These are phyloP conservation scores for Eptesicus fuscus DNA, from an alignment of 2,113 vertebrate genomes.

Conservation along the genomic window DNA sequence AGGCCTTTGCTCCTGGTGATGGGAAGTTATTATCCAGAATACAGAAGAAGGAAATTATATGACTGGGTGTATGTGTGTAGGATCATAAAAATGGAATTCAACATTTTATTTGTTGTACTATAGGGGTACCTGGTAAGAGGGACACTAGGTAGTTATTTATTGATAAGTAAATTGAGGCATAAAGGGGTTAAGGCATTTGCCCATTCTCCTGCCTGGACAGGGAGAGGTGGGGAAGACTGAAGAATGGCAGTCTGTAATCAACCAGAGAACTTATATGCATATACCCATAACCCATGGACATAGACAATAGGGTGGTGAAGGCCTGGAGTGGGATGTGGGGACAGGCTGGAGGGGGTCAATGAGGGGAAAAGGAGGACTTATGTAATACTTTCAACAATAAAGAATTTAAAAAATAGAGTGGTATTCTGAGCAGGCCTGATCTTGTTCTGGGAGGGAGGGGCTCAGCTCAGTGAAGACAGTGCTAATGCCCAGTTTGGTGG, in stretches of 20 bases:
- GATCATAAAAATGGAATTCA: neutral
- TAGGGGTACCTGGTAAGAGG: neutral
- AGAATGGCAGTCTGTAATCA: neutral
- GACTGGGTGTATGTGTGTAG: neutral
- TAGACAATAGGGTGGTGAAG: too few species aligned
- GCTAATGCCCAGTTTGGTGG: neutral
- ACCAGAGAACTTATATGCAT: too few species aligned
- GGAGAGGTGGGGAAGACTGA: neutral
- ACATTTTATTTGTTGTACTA: neutral
- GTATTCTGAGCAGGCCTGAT: accelerated
- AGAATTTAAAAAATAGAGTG: too few species aligned
- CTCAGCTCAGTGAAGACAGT: neutral
- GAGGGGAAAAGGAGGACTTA: too few species aligned
- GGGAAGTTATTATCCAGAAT: neutral
- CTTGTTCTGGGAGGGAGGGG: neutral
- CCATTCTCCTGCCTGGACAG: neutral
- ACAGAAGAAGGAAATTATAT: neutral
- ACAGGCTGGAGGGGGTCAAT: too few species aligned
- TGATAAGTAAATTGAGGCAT: neutral
- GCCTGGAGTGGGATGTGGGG: too few species aligned
- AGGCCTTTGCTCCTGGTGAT: neutral
- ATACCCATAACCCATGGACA: too few species aligned
- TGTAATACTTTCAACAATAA: too few species aligned
- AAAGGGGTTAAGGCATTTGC: neutral
- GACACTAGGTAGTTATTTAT: neutral